A percentile compares a stretch with the other conserved stretches of the same genome.
Evolutionary conservation across 2,113 vertebrate species (phyloP).

Genomic region (Axis porcinus): DNA sequence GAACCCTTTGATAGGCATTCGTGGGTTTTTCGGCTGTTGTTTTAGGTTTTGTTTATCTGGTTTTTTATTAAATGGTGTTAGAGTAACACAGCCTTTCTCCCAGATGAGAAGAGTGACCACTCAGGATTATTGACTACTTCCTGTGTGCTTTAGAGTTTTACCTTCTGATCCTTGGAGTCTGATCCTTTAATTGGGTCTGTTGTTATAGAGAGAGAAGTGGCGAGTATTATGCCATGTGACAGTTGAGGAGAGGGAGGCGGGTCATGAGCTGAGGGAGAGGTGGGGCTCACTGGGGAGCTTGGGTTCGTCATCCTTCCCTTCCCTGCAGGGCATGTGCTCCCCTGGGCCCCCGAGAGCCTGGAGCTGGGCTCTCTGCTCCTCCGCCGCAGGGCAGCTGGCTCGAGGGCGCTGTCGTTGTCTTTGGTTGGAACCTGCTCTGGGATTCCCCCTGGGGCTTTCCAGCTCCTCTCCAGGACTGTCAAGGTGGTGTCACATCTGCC

Average conservation of each 20-base stretch:
- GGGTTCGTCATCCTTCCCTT: neutral
- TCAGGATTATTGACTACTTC: neutral
- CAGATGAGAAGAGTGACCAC: neutral
- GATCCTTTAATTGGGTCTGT: neutral
- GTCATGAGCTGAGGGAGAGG: neutral
- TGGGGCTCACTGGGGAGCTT: neutral
- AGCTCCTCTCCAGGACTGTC: neutral
- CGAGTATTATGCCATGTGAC: neutral
- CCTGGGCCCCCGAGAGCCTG: no score
- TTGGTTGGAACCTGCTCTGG: neutral
- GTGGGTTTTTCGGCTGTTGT: neutral
- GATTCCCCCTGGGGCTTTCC: slow-evolving; percentile 52
- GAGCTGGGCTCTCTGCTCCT: neutral
- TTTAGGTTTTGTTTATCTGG: neutral
- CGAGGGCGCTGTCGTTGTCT: no score
- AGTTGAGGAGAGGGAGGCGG: neutral
- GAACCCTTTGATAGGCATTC: neutral
- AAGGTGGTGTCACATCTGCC: neutral
- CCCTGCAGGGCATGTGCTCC: fast-evolving
- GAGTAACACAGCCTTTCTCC: neutral
- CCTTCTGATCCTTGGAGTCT: fast-evolving
- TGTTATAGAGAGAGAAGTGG: neutral
- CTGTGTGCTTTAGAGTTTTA: neutral
- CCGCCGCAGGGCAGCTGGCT: neutral
- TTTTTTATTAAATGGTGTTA: neutral